phyloP scores from a whole-genome alignment of 2,888 invertebrate genomes.

The Lamellibrachia satsuma region DNA sequence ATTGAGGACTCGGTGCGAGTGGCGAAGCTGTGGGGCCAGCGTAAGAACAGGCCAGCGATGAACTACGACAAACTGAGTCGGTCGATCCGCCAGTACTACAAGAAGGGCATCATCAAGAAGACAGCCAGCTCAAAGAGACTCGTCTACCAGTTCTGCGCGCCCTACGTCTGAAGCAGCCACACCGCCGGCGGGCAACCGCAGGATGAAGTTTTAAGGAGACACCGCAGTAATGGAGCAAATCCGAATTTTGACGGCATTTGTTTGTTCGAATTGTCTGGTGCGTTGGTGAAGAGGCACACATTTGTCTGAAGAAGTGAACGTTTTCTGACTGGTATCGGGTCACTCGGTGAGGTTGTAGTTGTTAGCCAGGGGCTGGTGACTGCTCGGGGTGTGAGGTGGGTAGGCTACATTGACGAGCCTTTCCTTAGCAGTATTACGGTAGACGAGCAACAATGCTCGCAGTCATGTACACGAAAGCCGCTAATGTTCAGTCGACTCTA shows the following conservation, averaged over 20 bases:
- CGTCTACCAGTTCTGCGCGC: slow-evolving; percentile 98
- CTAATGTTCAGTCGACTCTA: not conserved
- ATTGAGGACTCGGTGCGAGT: slow-evolving; percentile 98
- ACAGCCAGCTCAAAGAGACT: slow-evolving; percentile 96
- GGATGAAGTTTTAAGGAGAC: not conserved
- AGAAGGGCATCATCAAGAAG: slow-evolving; percentile 96
- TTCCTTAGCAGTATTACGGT: not conserved
- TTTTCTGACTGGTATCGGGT: not conserved
- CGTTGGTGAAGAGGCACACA: not conserved
- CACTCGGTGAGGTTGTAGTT: not conserved
- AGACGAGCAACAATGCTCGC: not conserved
- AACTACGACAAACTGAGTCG: slow-evolving; percentile 99
- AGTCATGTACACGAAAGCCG: not conserved
- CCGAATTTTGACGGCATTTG: not conserved
- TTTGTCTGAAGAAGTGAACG: slow-evolving; percentile 13
- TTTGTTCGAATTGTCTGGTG: not conserved
- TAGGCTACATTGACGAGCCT: not conserved
- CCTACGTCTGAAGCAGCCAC: slow-evolving; percentile 71
- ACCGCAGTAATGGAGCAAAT: not conserved
- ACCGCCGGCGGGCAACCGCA: not conserved
- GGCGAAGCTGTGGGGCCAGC: slow-evolving; percentile 96
- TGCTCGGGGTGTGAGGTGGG: not conserved
- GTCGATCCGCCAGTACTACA: slow-evolving; percentile 98
- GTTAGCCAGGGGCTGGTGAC: not conserved
- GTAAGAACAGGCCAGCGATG: slow-evolving; percentile 99